Evolutionary conservation across 1,140 invertebrate genomes (phyloP).

Genomic region (Diabrotica virgifera): DNA sequence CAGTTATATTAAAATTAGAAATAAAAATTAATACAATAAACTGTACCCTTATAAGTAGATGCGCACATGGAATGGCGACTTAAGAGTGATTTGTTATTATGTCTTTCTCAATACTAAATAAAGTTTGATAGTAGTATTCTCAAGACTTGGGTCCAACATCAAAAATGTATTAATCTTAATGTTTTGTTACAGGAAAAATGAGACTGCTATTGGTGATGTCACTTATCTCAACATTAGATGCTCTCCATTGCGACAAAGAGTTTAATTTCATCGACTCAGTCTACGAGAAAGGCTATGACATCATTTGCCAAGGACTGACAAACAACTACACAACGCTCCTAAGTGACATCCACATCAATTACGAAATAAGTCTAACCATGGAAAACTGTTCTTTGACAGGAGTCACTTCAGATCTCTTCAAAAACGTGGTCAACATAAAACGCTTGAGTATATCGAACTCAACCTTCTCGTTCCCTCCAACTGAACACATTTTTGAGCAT

Average conservation of each 20-base stretch:
- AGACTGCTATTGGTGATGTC: constrained; percentile 6
- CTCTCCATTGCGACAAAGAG: constrained; percentile 34
- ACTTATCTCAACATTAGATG: constrained; percentile 7
- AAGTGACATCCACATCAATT: constrained; percentile 36
- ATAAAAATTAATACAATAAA: too few species aligned
- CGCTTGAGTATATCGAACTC: constrained; percentile 33
- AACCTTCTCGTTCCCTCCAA: constrained; percentile 24
- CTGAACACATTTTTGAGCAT: constrained; percentile 26
- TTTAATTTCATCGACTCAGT: constrained; percentile 37
- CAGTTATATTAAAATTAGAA: too few species aligned
- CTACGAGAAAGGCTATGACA: constrained; percentile 40
- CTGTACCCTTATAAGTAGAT: too few species aligned
- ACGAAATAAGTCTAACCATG: constrained; percentile 40
- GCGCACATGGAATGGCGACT: too few species aligned
- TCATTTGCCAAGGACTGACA: constrained; percentile 37
- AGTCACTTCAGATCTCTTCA: constrained; percentile 32
- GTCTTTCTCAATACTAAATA: too few species aligned
- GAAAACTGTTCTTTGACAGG: constrained; percentile 33
- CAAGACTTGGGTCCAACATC: too few species aligned
- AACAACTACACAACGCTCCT: constrained; percentile 33
- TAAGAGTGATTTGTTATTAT: too few species aligned
- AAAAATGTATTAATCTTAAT: background rate
- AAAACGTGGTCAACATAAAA: constrained; percentile 35
- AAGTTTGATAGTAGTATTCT: too few species aligned
- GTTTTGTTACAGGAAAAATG: constrained; percentile 25